A percentile compares a stretch with the other conserved stretches of the same genome.
These are phyloP conservation scores for Holothuria scabra DNA, from an alignment of 53 echinoderm and acorn worm genomes.

Conservation along the genomic window DNA sequence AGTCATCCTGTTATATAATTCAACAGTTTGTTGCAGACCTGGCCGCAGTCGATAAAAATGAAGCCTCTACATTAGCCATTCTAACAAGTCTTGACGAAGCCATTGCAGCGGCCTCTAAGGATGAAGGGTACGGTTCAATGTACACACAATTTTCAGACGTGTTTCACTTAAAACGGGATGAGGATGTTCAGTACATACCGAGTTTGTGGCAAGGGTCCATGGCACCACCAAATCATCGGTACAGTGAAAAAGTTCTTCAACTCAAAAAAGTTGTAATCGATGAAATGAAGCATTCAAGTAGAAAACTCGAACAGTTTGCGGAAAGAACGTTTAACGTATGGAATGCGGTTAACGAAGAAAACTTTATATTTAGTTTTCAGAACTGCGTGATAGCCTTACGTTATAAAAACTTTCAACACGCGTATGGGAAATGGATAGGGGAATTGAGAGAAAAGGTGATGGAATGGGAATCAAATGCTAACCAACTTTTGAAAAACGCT, in stretches of 20 bases:
- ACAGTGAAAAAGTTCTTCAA: conserved; percentile 20
- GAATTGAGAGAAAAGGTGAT: conserved; percentile 23
- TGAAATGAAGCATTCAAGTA: conserved; percentile 8
- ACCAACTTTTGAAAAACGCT: neutral
- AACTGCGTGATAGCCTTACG: conserved; percentile 19
- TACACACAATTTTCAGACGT: conserved; percentile 40
- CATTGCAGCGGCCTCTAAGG: neutral
- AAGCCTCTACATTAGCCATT: neutral
- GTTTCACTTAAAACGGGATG: conserved; percentile 22
- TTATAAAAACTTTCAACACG: conserved; percentile 24
- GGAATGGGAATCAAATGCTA: conserved; percentile 33
- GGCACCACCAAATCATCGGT: conserved; percentile 41
- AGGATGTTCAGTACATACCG: conserved; percentile 37
- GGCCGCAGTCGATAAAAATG: conserved; percentile 27
- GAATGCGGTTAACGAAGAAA: conserved; percentile 37
- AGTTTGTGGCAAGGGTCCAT: conserved; percentile 24
- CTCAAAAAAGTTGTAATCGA: neutral
- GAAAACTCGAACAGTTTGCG: neutral
- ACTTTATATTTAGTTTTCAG: conserved; percentile 41
- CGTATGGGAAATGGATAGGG: conserved; percentile 12
- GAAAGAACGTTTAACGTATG: conserved; percentile 1
- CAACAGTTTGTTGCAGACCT: conserved; percentile 38
- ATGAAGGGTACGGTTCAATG: neutral
- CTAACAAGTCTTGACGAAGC: conserved; percentile 22
- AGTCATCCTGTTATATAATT: conserved; percentile 10